phyloP scores from a whole-genome alignment of 30 jellyfish, hydroid and myxozoan genomes.

The Hydractinia echinata region DNA sequence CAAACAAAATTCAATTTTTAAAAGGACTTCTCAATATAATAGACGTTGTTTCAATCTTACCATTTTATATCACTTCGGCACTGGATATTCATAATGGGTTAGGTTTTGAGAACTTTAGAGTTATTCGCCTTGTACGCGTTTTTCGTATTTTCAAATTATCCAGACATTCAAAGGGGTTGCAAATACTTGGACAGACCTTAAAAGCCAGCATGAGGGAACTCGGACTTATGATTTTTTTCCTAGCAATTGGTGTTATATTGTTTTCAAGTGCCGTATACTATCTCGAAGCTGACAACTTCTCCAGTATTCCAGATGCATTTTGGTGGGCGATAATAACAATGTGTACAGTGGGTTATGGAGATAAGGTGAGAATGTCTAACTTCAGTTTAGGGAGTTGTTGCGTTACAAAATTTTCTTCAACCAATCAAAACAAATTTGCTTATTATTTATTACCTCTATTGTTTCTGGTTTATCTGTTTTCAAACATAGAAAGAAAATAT shows the following conservation, averaged over 20 bases:
- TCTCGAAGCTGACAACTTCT: conserved; percentile 66
- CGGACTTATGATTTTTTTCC: conserved; percentile 76
- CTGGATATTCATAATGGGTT: conserved; percentile 50
- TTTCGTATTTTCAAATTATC: conserved; percentile 87
- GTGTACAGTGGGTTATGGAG: conserved; percentile 99
- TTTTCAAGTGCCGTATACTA: conserved; percentile 89
- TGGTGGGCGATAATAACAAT: conserved; percentile 99
- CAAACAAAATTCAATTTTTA: conserved; percentile 59
- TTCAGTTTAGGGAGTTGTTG: neutral
- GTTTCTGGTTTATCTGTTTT: too few relatives aligned
- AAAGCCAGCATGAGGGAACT: conserved; percentile 89
- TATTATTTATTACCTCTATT: too few relatives aligned
- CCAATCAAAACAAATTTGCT: too few relatives aligned
- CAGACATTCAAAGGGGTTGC: conserved; percentile 92
- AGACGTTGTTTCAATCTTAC: conserved; percentile 74
- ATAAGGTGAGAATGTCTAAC: conserved; percentile 46
- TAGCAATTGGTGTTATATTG: conserved; percentile 72
- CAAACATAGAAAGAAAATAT: too few relatives aligned
- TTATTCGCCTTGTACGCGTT: conserved; percentile 84
- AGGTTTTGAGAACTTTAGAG: conserved; percentile 73
- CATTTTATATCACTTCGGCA: conserved; percentile 70
- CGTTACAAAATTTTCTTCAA: neutral
- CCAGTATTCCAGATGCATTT: conserved; percentile 91
- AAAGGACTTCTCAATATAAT: conserved; percentile 64
- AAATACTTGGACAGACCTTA: conserved; percentile 79